These are phyloP conservation scores for Copidosoma floridanum DNA, from an alignment of 1,140 invertebrate species.

Conservation along the genomic window DNA sequence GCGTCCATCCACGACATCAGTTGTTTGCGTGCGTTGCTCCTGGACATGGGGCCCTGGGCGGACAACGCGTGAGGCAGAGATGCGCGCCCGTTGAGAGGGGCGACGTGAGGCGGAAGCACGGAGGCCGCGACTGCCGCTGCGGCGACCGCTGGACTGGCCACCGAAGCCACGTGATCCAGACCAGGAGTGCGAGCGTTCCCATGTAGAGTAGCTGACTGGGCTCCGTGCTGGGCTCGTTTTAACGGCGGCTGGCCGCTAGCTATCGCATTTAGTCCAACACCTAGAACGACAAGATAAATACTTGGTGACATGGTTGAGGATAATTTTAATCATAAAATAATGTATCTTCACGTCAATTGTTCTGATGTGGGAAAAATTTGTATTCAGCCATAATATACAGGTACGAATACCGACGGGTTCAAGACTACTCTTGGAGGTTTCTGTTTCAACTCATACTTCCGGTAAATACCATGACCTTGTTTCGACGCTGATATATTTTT, in stretches of 20 bases:
- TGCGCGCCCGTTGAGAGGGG: constrained; percentile 50
- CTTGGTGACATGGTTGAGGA: neutral
- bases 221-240: constrained; percentile 68
- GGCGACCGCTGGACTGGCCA: constrained; percentile 5
- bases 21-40: constrained; percentile 74
- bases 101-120: constrained; percentile 43
- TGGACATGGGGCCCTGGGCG: constrained; percentile 56
- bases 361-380: too few relatives aligned
- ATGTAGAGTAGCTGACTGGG: constrained; percentile 49
- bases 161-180: constrained; percentile 11
- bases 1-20: constrained; percentile 98
- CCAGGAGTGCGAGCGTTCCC: constrained; percentile 46
- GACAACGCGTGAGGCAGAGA: constrained; percentile 44
- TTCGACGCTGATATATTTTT: too few relatives aligned
- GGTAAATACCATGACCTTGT: too few relatives aligned
- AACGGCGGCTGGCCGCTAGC: constrained; percentile 67
- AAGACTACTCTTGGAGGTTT: too few relatives aligned
- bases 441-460: too few relatives aligned
- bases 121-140: constrained; percentile 22
- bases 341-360: too few relatives aligned
- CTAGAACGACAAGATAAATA: too few relatives aligned
- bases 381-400: too few relatives aligned
- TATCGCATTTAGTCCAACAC: constrained; percentile 52
- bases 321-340: neutral
- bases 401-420: too few relatives aligned